Conservation (phyloP, 2,888 invertebrate genomes). For the Nezara viridula region DNA sequence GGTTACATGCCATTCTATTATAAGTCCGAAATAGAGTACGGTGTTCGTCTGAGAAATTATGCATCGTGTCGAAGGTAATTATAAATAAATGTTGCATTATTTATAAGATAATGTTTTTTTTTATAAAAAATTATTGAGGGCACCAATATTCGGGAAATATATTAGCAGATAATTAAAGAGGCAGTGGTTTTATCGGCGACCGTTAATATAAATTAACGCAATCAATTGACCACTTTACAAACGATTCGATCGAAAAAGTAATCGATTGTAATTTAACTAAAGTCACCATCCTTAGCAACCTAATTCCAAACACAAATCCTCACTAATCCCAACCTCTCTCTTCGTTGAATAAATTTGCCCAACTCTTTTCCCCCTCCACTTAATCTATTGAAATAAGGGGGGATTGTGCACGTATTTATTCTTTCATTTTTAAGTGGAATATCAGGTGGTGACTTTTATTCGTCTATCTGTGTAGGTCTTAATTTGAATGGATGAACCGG, state of each 20-base stretch:
- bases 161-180: not conserved
- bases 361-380: not conserved
- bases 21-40: no score
- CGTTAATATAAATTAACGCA: not conserved
- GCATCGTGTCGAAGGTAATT: no score
- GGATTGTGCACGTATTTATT: no score
- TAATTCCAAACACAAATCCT: slow-evolving; percentile 9
- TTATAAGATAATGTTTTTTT: no score
- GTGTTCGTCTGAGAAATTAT: no score
- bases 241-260: slow-evolving; percentile 9
- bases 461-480: no score
- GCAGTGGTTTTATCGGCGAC: not conserved
- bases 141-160: not conserved
- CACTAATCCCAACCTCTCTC: not conserved
- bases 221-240: not conserved
- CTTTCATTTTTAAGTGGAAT: no score
- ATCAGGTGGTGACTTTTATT: no score
- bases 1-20: no score
- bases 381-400: no score
- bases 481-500: no score
- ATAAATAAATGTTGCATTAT: no score
- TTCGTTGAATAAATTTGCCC: not conserved
- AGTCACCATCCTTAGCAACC: not conserved
- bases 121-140: not conserved
- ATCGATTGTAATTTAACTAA: not conserved